Conservation (phyloP, 1,140 invertebrate species). For the Mycetomoellerius zeteki region DNA sequence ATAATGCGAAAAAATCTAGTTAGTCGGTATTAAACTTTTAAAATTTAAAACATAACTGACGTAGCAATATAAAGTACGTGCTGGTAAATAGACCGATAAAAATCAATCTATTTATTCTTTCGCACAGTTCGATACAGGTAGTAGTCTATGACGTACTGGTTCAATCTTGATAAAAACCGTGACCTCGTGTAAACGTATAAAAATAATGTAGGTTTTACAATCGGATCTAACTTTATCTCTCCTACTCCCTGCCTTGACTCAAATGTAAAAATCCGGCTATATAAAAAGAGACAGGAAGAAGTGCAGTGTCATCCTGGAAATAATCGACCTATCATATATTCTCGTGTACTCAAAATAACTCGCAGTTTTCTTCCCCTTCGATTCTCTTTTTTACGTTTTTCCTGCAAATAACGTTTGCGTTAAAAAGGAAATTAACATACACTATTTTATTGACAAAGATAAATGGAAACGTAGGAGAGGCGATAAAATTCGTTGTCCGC, state of each 20-base stretch:
- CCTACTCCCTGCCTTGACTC: neutral
- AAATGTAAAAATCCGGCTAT: neutral
- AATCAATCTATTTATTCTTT: conserved; percentile 64
- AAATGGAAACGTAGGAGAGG: neutral
- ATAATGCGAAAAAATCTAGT: neutral
- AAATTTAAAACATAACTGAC: neutral
- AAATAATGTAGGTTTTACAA: conserved; percentile 41
- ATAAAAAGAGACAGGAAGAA: conserved; percentile 16
- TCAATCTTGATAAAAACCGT: conserved; percentile 54
- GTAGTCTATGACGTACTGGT: conserved; percentile 42
- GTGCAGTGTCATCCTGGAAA: neutral
- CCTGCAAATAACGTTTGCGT: neutral
- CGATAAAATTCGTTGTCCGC: neutral
- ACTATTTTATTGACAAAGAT: neutral
- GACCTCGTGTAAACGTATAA: conserved; percentile 51
- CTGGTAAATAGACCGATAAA: conserved; percentile 36
- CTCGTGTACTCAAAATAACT: conserved; percentile 12
- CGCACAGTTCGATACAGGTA: conserved; percentile 42
- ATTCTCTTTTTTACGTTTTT: neutral
- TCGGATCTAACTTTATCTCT: conserved; percentile 46
- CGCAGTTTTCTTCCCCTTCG: neutral
- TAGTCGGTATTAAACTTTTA: neutral
- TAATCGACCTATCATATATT: neutral
- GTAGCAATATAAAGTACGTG: neutral
- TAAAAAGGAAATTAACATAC: neutral